phyloP scores from a whole-genome alignment of 2,888 invertebrate genomes.

The Drosophila anomalata region DNA sequence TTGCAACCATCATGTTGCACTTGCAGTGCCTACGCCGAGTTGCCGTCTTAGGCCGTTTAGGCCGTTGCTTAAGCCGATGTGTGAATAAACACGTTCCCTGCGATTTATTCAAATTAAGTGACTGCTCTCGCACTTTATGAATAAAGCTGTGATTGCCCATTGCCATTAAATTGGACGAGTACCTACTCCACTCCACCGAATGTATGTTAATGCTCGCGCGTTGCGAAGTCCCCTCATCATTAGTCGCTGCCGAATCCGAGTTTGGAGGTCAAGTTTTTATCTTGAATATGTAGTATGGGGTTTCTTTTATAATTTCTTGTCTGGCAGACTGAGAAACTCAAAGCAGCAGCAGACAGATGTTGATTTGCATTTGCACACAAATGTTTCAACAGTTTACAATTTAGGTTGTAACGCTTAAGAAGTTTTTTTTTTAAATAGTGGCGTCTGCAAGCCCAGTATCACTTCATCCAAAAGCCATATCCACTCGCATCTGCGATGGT shows the following conservation, averaged over 20 bases:
- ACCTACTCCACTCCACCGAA: slow-evolving; percentile 28
- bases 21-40: slow-evolving; percentile 8
- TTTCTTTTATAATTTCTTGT: not conserved
- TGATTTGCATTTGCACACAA: slow-evolving; percentile 6
- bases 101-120: slow-evolving; percentile 10
- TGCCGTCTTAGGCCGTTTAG: not conserved
- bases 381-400: no score
- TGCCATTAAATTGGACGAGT: slow-evolving; percentile 33
- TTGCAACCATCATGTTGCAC: slow-evolving; percentile 3
- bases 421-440: not conserved
- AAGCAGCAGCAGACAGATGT: not conserved
- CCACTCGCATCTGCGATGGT: slow-evolving; percentile 76
- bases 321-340: not conserved
- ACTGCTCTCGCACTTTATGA: slow-evolving; percentile 5
- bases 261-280: slow-evolving; percentile 50
- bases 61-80: not conserved
- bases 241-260: slow-evolving; percentile 16
- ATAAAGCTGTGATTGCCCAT: slow-evolving; percentile 31
- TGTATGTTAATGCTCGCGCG: slow-evolving; percentile 58
- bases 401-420: not conserved
- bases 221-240: slow-evolving; percentile 45
- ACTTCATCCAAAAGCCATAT: slow-evolving; percentile 66
- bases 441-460: not conserved
- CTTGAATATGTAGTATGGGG: slow-evolving; percentile 11
- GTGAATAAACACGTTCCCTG: slow-evolving; percentile 1